These are phyloP conservation scores for Meteorus cinctellus DNA, from an alignment of 2,888 invertebrate species.

Conservation along the genomic window DNA sequence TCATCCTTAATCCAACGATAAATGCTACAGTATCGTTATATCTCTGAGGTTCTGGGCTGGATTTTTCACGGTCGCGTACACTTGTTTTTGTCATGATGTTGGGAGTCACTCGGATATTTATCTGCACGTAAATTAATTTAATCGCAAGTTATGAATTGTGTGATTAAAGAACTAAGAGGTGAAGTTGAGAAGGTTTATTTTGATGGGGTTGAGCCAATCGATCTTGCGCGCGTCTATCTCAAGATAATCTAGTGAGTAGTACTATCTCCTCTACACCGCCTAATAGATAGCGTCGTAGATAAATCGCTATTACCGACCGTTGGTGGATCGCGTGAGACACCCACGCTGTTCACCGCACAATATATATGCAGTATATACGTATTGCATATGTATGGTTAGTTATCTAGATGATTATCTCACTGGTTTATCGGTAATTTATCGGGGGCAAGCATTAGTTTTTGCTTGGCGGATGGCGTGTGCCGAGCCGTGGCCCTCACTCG, in stretches of 20 bases:
- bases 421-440: slow-evolving; percentile 73
- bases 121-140: background rate
- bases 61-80: background rate
- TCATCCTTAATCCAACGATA: too few relatives aligned
- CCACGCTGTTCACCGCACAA: background rate
- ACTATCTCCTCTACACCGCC: slow-evolving; percentile 10
- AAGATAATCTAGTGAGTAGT: background rate
- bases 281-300: slow-evolving; percentile 42
- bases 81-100: background rate
- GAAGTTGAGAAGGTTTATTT: background rate
- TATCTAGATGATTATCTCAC: slow-evolving; percentile 70
- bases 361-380: slow-evolving; percentile 45
- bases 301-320: slow-evolving; percentile 43
- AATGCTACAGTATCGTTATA: too few relatives aligned
- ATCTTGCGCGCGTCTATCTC: background rate
- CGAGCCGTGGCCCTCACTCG: slow-evolving; percentile 51
- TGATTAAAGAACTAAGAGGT: background rate
- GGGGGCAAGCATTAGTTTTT: slow-evolving; percentile 73
- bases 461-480: slow-evolving; percentile 70
- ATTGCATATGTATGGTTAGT: slow-evolving; percentile 59
- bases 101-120: background rate
- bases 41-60: too few relatives aligned
- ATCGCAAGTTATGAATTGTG: background rate
- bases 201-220: background rate
- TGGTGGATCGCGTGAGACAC: slow-evolving; percentile 38